A percentile compares a stretch with the other conserved stretches of the same genome.
Conservation (phyloP, 2,888 invertebrate species). For the Athalia circularis region DNA sequence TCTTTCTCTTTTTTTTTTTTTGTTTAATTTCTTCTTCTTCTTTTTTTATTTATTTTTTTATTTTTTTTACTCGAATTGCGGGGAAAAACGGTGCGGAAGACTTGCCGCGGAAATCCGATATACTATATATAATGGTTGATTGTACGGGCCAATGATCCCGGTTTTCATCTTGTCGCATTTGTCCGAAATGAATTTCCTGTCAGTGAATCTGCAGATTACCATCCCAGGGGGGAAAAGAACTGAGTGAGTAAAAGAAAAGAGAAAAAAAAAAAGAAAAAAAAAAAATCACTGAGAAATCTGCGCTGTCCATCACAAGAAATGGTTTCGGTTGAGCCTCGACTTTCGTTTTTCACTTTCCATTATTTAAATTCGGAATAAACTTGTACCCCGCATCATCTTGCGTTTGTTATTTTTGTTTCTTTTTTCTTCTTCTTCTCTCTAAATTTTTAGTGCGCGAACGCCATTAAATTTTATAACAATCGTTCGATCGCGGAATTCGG, state of each 20-base stretch:
- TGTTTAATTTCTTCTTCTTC: no score
- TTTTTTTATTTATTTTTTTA: no score
- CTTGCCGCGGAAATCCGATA: no score
- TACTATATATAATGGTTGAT: no score
- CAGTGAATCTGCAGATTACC: not conserved
- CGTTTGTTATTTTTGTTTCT: not conserved
- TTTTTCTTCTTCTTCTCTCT: not conserved
- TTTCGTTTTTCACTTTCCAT: not conserved
- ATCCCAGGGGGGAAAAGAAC: no score
- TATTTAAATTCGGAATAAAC: not conserved
- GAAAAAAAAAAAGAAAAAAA: not conserved
- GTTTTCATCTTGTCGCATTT: not conserved
- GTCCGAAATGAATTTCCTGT: slow-evolving; percentile 16
- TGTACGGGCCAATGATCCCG: not conserved
- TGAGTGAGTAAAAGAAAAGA: not conserved
- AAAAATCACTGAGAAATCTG: not conserved
- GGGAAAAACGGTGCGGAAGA: no score
- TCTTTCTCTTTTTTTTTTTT: no score
- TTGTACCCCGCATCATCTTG: not conserved
- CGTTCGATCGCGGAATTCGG: not conserved
- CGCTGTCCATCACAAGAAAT: not conserved
- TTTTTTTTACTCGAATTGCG: no score
- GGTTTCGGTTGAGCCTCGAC: no score
- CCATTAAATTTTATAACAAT: slow-evolving; percentile 28
- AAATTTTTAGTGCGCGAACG: not conserved